Evolutionary conservation across 2,797 vertebrate species (phyloP).

Genomic region (Erpetoichthys calabaricus): DNA sequence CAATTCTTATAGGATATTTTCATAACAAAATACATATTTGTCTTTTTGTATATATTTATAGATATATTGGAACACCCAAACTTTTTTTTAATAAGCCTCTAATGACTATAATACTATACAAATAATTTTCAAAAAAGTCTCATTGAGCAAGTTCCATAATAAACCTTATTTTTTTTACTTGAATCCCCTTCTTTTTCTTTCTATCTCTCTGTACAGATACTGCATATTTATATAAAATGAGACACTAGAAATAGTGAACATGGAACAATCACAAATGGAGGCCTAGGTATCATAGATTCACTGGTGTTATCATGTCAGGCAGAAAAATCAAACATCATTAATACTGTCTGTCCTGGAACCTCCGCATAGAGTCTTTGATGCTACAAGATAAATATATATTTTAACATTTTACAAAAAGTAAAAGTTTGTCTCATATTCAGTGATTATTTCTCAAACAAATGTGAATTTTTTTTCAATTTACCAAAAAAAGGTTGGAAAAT

Average conservation of each 20-base stretch:
- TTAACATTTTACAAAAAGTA: too few relatives aligned
- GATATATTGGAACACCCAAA: background rate
- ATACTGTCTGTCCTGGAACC: too few relatives aligned
- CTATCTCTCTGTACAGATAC: background rate
- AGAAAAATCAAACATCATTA: background rate
- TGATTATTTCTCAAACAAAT: too few relatives aligned
- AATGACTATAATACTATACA: constrained; percentile 1
- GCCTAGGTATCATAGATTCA: background rate
- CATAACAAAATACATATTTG: constrained; percentile 8
- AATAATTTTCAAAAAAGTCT: constrained; percentile 1
- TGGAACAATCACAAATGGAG: background rate
- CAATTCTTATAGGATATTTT: constrained; percentile 1
- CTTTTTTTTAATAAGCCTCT: constrained; percentile 5
- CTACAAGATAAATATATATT: too few relatives aligned
- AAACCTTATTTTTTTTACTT: constrained; percentile 11
- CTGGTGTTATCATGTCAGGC: background rate
- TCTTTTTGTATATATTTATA: constrained; percentile 7
- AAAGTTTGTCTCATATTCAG: too few relatives aligned
- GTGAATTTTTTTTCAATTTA: too few relatives aligned
- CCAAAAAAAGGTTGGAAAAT: too few relatives aligned
- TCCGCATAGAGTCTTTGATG: too few relatives aligned
- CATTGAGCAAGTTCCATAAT: constrained; percentile 10
- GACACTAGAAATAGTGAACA: background rate
- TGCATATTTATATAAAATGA: constrained; percentile 5
- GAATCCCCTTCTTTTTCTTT: constrained; percentile 7